Evolutionary conservation across 2,888 invertebrate species (phyloP).

Genomic region (Trachelus tabidus): DNA sequence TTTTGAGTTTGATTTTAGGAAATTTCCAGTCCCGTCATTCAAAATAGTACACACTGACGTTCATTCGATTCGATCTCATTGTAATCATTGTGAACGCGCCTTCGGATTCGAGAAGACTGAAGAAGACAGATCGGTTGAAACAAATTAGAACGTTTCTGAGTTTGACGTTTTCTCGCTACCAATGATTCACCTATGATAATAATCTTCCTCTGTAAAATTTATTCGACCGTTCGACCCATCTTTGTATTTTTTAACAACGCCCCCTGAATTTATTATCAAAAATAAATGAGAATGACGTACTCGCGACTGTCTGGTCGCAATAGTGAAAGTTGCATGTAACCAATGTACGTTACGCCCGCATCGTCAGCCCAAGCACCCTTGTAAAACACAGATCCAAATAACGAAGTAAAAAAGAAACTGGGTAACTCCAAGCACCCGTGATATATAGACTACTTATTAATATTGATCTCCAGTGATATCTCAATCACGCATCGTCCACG

Average conservation of each 20-base stretch:
- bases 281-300: background rate
- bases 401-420: background rate
- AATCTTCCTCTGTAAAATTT: background rate
- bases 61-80: background rate
- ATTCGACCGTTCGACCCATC: background rate
- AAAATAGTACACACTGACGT: background rate
- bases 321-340: background rate
- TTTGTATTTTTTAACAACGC: background rate
- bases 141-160: background rate
- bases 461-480: background rate
- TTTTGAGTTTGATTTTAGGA: background rate
- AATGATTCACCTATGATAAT: background rate
- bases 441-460: background rate
- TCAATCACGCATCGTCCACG: background rate
- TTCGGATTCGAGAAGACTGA: background rate
- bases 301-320: background rate
- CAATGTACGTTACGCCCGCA: background rate
- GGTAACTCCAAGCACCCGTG: background rate
- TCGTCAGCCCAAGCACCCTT: background rate
- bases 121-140: background rate
- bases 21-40: background rate
- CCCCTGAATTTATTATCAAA: background rate
- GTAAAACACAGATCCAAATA: background rate
- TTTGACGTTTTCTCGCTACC: background rate
- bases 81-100: background rate